phyloP scores from a whole-genome alignment of 2,113 vertebrate species.

The mouse (Mus musculus) region DNA sequence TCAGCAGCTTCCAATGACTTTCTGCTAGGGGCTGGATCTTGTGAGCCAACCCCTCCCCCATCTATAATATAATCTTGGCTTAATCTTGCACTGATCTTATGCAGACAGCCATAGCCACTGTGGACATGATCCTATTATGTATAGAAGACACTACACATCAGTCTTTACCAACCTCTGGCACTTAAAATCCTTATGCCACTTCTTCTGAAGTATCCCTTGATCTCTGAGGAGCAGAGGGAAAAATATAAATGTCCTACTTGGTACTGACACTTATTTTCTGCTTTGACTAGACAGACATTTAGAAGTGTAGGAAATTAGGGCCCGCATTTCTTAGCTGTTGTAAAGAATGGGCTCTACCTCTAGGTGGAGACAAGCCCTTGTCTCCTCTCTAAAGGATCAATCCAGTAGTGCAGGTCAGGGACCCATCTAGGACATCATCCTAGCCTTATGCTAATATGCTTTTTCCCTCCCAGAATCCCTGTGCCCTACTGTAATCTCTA shows the following conservation, averaged over 20 bases:
- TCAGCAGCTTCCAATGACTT: neutral
- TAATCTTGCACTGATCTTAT: neutral
- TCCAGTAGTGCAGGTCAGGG: neutral
- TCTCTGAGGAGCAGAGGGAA: neutral
- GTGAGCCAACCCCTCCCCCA: too few species aligned
- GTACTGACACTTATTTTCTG: neutral
- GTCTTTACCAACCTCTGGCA: neutral
- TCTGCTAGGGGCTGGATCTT: neutral
- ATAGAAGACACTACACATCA: too few species aligned
- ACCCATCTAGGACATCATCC: neutral
- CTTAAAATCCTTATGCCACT: neutral
- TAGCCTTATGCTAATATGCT: neutral
- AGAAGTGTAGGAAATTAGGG: neutral
- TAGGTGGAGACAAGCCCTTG: neutral
- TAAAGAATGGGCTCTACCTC: neutral
- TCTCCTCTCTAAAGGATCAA: neutral
- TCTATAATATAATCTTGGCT: too few species aligned
- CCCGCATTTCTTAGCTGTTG: neutral
- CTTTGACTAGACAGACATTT: neutral
- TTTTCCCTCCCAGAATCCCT: neutral
- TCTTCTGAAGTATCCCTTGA: neutral
- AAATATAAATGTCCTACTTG: neutral
- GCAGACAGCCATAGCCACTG: neutral
- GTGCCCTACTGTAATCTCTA: neutral
- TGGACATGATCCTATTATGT: neutral